phyloP scores from a whole-genome alignment of 2,113 vertebrate species.

The Gallinago paraguaiae region DNA sequence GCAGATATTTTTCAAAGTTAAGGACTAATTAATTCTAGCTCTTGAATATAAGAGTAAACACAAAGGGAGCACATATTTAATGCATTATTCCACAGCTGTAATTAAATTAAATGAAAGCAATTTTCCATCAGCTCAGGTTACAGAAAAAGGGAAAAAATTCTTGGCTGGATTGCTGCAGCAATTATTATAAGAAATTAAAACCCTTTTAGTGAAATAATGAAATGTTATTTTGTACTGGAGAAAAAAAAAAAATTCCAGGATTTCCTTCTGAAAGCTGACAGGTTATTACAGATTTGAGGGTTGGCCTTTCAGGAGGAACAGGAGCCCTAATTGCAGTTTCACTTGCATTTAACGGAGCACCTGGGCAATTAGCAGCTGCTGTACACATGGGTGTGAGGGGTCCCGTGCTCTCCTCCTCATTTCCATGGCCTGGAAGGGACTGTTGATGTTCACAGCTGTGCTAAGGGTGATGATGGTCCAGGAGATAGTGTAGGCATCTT shows the following conservation, averaged over 20 bases:
- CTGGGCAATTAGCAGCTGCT: not conserved
- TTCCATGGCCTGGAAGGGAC: not conserved
- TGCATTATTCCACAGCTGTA: not conserved
- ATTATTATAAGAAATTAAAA: conserved; percentile 15
- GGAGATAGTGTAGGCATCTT: not conserved
- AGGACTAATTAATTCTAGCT: conserved; percentile 26
- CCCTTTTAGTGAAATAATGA: conserved; percentile 14
- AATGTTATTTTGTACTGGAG: not conserved
- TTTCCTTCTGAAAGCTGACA: not conserved
- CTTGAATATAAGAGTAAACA: conserved; percentile 2
- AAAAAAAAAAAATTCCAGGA: not conserved
- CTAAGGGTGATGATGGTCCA: not conserved
- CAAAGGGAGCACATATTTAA: not conserved
- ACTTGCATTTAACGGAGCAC: not conserved
- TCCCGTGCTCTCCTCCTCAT: not conserved
- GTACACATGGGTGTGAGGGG: not conserved
- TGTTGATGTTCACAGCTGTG: accelerated
- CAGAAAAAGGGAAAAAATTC: not conserved
- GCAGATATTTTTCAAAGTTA: conserved; percentile 2
- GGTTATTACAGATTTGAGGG: not conserved
- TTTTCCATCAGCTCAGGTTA: conserved; percentile 36
- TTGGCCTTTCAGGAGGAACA: not conserved
- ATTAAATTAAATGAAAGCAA: conserved; percentile 52
- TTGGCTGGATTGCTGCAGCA: not conserved
- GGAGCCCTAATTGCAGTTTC: not conserved